Evolutionary conservation across 2,113 vertebrate species (phyloP).

Genomic region (Microtus richardsoni): DNA sequence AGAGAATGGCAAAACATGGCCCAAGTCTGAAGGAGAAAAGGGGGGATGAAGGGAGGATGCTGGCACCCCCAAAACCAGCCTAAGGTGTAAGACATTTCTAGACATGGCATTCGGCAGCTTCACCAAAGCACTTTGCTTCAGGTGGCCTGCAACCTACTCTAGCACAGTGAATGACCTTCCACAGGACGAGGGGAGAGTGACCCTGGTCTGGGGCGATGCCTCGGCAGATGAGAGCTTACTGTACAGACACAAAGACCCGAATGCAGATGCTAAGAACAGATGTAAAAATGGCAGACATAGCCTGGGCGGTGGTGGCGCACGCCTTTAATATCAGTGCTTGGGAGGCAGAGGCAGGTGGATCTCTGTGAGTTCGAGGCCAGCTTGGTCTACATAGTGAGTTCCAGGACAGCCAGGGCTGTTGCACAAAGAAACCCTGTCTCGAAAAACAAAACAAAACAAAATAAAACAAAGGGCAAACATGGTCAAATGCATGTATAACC

Average conservation of each 20-base stretch:
- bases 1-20: too few species aligned
- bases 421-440: too few species aligned
- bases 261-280: background rate
- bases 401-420: too few species aligned
- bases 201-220: background rate
- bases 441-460: too few species aligned
- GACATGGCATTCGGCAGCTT: too few species aligned
- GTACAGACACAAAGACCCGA: background rate
- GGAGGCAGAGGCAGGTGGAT: too few species aligned
- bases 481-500: background rate
- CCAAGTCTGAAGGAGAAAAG: background rate
- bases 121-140: background rate
- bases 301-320: rapidly evolving
- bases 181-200: background rate
- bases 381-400: too few species aligned
- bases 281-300: background rate
- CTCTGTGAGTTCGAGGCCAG: too few species aligned
- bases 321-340: too few species aligned
- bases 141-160: background rate
- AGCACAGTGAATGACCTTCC: background rate
- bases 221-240: background rate
- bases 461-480: too few species aligned
- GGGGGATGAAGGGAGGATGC: background rate
- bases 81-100: background rate
- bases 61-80: background rate